Evolutionary conservation across 35 echinoderm and acorn worm genomes (phyloP).

Genomic region (Ptychodera flava): DNA sequence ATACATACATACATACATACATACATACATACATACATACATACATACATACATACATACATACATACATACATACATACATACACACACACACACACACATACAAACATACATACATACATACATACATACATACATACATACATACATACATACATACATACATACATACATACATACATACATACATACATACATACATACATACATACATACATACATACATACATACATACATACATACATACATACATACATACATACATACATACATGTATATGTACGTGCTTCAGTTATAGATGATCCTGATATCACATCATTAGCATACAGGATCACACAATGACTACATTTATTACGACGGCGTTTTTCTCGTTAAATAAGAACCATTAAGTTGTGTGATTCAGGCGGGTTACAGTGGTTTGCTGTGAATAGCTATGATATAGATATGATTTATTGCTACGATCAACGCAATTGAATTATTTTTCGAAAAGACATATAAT

Average conservation of each 20-base stretch:
- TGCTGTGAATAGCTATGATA: too few species aligned
- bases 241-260: neutral
- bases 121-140: neutral
- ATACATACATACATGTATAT: neutral
- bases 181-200: neutral
- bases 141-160: neutral
- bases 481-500: too few species aligned
- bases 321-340: too few species aligned
- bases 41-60: neutral
- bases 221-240: neutral
- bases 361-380: too few species aligned
- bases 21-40: neutral
- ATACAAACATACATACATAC: neutral
- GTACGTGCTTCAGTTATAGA: neutral
- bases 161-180: neutral
- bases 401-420: too few species aligned
- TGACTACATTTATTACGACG: too few species aligned
- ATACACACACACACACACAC: neutral
- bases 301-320: neutral
- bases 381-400: too few species aligned
- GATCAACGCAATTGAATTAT: too few species aligned
- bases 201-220: neutral
- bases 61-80: neutral
- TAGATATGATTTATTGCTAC: too few species aligned
- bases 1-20: slow-evolving; percentile 2